These are phyloP conservation scores for Malacoraja senta DNA, from an alignment of 2,797 vertebrate genomes.

Conservation along the genomic window DNA sequence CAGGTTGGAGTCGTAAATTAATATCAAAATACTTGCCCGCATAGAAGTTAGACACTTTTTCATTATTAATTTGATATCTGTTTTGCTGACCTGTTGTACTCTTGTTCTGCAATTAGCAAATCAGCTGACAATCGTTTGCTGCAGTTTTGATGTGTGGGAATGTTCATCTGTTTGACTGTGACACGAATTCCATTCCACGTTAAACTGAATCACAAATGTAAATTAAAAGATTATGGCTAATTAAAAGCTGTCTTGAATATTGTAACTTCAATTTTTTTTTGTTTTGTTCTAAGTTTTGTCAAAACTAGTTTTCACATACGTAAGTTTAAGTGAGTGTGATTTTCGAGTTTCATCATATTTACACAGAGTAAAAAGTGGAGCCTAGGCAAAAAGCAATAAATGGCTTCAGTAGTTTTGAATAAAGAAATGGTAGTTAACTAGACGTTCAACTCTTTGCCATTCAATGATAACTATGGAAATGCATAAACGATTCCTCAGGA, in stretches of 20 bases:
- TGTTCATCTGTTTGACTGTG: slow-evolving; percentile 67
- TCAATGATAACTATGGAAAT: background rate
- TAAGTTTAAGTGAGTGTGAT: background rate
- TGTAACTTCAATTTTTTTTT: background rate
- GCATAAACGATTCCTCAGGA: background rate
- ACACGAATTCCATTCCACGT: slow-evolving; percentile 72
- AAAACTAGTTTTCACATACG: background rate
- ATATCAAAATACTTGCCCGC: background rate
- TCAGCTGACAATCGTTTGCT: slow-evolving; percentile 54
- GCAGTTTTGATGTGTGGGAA: slow-evolving; percentile 45
- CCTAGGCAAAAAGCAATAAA: background rate
- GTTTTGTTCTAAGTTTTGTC: too few species aligned
- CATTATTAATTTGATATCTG: background rate
- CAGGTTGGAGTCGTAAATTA: background rate
- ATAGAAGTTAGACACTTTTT: background rate
- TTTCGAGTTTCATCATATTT: background rate
- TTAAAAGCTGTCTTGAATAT: background rate
- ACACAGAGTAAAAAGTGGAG: background rate
- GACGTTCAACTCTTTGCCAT: background rate
- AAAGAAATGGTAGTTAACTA: background rate
- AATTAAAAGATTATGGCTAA: background rate
- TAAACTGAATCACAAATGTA: slow-evolving; percentile 50
- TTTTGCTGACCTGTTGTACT: slow-evolving; percentile 62
- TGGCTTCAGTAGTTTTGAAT: background rate
- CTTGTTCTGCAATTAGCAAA: slow-evolving; percentile 68